Conservation (phyloP, 2,113 vertebrate species). For the Salvator merianae region DNA sequence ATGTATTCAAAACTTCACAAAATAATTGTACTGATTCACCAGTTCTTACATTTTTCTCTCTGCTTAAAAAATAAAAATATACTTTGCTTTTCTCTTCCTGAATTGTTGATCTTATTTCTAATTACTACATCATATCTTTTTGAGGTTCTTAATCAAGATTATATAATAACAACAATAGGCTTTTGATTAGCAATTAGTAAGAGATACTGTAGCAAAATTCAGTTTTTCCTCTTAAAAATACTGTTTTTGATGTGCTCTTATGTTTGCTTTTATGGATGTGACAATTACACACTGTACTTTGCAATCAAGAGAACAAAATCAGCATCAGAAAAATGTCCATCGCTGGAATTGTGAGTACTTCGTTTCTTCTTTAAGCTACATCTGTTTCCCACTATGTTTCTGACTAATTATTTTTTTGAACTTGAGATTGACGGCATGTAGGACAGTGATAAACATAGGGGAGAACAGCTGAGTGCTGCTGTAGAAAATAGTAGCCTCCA, state of each 20-base stretch:
- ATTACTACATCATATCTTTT: conserved; percentile 40
- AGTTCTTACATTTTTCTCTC: conserved; percentile 22
- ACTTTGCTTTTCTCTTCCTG: conserved; percentile 25
- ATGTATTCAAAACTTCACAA: conserved; percentile 22
- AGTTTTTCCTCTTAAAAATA: conserved; percentile 57
- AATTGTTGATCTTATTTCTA: conserved; percentile 33
- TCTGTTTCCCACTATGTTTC: conserved; percentile 51
- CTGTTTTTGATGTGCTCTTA: conserved; percentile 46
- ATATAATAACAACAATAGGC: conserved; percentile 35
- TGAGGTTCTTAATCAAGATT: conserved; percentile 36
- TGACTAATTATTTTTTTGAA: conserved; percentile 55
- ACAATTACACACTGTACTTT: conserved; percentile 41
- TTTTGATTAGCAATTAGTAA: conserved; percentile 52
- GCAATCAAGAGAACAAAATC: conserved; percentile 62
- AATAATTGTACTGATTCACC: conserved; percentile 21
- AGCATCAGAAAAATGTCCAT: conserved; percentile 58
- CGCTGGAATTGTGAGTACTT: conserved; percentile 29
- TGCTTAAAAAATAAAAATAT: conserved; percentile 3
- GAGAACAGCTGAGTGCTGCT: conserved; percentile 47
- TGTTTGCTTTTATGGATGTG: conserved; percentile 43
- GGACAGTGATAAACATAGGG: conserved; percentile 62
- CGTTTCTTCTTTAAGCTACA: neutral
- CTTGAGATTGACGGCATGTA: conserved; percentile 65
- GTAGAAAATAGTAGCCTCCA: conserved; percentile 31
- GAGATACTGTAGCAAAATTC: conserved; percentile 27